Percentiles rank a stretch among this genome's conserved stretches.
These are phyloP conservation scores for Poecilia picta DNA, from an alignment of 2,797 vertebrate species.

Conservation along the genomic window DNA sequence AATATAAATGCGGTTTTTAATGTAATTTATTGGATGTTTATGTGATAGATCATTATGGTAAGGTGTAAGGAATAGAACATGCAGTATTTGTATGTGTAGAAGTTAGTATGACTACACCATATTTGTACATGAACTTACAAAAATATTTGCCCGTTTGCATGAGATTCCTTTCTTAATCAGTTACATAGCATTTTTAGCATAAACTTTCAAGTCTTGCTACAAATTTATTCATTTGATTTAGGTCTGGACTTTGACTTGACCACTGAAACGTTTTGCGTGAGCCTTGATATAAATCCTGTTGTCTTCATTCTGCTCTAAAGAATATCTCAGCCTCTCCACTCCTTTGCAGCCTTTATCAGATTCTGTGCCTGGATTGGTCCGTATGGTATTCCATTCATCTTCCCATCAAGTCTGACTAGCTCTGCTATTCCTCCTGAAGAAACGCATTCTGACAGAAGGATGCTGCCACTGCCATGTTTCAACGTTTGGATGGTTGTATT, in stretches of 20 bases:
- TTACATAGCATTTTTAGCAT: background rate
- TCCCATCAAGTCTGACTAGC: background rate
- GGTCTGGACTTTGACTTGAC: background rate
- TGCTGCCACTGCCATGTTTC: background rate
- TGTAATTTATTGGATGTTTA: background rate
- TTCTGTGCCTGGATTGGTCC: background rate
- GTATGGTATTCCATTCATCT: background rate
- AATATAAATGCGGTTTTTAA: background rate
- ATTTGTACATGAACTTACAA: background rate
- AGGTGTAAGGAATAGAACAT: background rate
- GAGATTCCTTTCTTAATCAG: background rate
- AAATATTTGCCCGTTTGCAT: background rate
- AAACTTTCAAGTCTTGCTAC: background rate
- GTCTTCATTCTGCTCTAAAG: background rate
- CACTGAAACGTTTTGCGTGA: background rate
- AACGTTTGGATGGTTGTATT: background rate
- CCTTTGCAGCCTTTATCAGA: background rate
- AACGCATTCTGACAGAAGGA: background rate
- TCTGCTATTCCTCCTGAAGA: background rate
- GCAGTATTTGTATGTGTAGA: background rate
- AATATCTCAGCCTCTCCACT: background rate
- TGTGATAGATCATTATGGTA: background rate
- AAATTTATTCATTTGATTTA: background rate
- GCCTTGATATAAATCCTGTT: background rate
- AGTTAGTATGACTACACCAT: background rate